Evolutionary conservation across 2,888 invertebrate species (phyloP), one percentile per base, ranked within the genome.

Genomic region (Lumbricus terrestris): DNA sequence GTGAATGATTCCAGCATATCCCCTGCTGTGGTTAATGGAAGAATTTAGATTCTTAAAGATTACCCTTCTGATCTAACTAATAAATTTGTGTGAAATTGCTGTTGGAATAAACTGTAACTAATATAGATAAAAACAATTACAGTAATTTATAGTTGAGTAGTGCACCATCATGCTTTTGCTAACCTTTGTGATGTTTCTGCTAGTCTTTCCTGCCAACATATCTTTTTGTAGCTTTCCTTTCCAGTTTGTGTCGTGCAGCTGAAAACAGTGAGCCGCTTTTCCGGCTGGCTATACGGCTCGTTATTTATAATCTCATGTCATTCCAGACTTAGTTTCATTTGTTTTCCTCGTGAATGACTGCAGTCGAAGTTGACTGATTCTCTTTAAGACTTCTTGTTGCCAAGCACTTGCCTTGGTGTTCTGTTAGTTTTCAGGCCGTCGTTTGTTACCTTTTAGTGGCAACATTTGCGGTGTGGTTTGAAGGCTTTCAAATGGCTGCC

Each of bases 251-350:
- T 69, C 29, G 13, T 69, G n/a, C 69, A n/a, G 69, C 69, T 29
- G 29, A n/a, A n/a, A n/a, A 5, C 69, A 69, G n/a, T 69, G n/a
- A 69, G 69, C 69, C n/a, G 16, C 29, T 69, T 69, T 69, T 69
- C 29, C n/a, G 69, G 69, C 29, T 69, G 8, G 29, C 2, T 69
- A n/a, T n/a, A n/a, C n/a, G 8, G 40, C 8, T 69, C n/a, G 8
- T 69, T n/a, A n/a, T 29, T 69, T 69, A 69, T 69, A 69, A 69
- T n/a, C 69, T 69, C 5, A 69, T 3, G 69, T n/a, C 69, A 69
- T 69, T 69, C 69, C 69, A 69, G 69, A 69, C 69, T 69, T 69
- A 69, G 69, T n/a, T n/a, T n/a, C 69, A 69, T n/a, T 69, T 69
- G 29, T n/a, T 69, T 69, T 29, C n/a, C 69, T n/a, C n/a, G 69